Percentiles rank a stretch among this genome's conserved stretches.
Evolutionary conservation across 2,888 invertebrate genomes (phyloP).

Genomic region (Agonopterix alstromeriana): DNA sequence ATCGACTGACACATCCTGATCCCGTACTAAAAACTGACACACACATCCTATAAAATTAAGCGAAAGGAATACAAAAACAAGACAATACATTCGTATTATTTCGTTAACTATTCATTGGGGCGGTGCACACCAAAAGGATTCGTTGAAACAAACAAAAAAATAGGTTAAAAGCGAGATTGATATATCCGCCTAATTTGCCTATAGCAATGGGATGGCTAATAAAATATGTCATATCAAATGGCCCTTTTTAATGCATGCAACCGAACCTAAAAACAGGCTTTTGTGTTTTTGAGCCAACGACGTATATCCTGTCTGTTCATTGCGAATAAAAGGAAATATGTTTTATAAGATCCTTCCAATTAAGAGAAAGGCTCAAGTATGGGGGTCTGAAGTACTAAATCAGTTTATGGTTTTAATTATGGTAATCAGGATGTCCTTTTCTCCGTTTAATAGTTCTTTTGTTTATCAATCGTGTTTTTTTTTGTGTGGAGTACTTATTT

Average conservation of each 20-base stretch:
- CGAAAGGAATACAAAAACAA: slow-evolving; percentile 8
- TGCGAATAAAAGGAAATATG: slow-evolving; percentile 51
- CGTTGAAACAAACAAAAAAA: slow-evolving; percentile 24
- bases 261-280: slow-evolving; percentile 60
- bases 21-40: slow-evolving; percentile 26
- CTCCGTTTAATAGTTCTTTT: slow-evolving; percentile 25
- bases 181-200: slow-evolving; percentile 74
- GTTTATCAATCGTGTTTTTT: slow-evolving; percentile 27
- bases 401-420: slow-evolving; percentile 45
- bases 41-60: slow-evolving; percentile 24
- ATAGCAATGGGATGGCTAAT: slow-evolving; percentile 46
- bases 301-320: slow-evolving; percentile 62
- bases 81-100: slow-evolving; percentile 15
- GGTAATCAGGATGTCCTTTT: slow-evolving; percentile 44
- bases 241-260: slow-evolving; percentile 48
- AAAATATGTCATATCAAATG: slow-evolving; percentile 71
- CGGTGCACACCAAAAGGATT: slow-evolving; percentile 31
- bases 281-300: slow-evolving; percentile 37
- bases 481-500: neutral
- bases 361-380: slow-evolving; percentile 62
- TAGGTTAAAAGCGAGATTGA: slow-evolving; percentile 48
- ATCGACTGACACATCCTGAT: slow-evolving; percentile 10
- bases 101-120: slow-evolving; percentile 45
- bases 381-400: slow-evolving; percentile 53
- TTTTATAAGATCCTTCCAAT: slow-evolving; percentile 58